These are phyloP conservation scores for Monochamus saltuarius DNA, from an alignment of 1,140 invertebrate species.

Conservation along the genomic window DNA sequence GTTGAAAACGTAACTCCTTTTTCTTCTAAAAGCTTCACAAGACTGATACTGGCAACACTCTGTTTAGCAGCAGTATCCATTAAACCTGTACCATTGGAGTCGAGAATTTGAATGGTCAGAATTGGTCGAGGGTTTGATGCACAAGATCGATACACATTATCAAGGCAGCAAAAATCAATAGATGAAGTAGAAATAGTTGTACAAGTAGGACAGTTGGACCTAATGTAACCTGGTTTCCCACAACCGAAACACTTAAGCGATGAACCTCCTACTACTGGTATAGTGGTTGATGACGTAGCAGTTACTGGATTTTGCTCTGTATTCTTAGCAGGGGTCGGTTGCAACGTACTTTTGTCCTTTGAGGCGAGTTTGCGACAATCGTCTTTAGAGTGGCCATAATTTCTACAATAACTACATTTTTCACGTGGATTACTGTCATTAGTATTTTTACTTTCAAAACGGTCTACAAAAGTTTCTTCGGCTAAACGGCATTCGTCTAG, in stretches of 20 bases:
- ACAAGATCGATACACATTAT: not conserved
- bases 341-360: not conserved
- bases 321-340: not conserved
- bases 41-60: not conserved
- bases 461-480: not conserved
- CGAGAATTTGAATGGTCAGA: not conserved
- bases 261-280: too few species aligned
- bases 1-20: not conserved
- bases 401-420: constrained; percentile 3
- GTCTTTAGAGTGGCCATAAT: constrained; percentile 1
- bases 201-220: constrained; percentile 15
- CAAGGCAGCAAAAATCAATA: not conserved
- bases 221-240: not conserved
- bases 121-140: not conserved
- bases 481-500: not conserved
- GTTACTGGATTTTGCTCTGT: not conserved
- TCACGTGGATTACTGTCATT: not conserved
- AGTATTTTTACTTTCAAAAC: not conserved
- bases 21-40: not conserved
- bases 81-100: not conserved
- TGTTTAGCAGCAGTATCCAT: constrained; percentile 6
- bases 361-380: not conserved
- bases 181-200: too few species aligned
- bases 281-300: too few species aligned
- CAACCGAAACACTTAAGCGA: constrained; percentile 6